Percentiles rank a stretch among this genome's conserved stretches.
phyloP scores from a whole-genome alignment of 1,140 invertebrate genomes.

The Triops cancriformis region DNA sequence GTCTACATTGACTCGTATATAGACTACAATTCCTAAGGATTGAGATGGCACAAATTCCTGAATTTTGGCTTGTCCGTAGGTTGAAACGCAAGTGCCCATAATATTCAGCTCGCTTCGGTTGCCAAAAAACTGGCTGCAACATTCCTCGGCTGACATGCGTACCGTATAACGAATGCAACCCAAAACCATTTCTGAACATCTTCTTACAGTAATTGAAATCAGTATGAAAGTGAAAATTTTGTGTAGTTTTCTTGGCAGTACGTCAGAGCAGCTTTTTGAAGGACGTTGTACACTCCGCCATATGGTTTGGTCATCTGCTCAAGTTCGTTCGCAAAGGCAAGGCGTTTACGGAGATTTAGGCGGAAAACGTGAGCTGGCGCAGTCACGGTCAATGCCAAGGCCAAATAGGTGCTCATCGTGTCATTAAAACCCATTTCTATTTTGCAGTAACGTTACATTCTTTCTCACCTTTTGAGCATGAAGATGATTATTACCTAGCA shows the following conservation, averaged over 20 bases:
- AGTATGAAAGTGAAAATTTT: not conserved
- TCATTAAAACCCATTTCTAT: conserved; percentile 25
- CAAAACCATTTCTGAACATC: conserved; percentile 21
- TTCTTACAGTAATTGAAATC: not conserved
- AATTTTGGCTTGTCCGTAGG: not conserved
- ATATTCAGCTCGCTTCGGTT: conserved; percentile 15
- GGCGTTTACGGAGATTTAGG: not conserved
- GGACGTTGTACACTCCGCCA: not conserved
- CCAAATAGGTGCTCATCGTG: conserved; percentile 24
- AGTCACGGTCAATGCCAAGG: conserved; percentile 17
- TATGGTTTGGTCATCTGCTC: not conserved
- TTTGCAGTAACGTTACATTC: not conserved
- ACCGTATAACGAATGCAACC: conserved; percentile 7
- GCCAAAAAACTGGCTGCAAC: conserved; percentile 23
- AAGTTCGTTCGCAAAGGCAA: not conserved
- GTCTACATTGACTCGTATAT: conserved; percentile 14
- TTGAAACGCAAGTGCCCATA: conserved; percentile 24
- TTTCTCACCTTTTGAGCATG: not conserved
- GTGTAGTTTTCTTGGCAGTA: not conserved
- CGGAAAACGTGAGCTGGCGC: not conserved
- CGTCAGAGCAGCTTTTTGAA: not conserved
- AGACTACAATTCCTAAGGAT: conserved; percentile 23
- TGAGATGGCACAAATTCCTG: conserved; percentile 20
- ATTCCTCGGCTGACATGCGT: not conserved
- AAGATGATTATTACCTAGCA: not conserved